These are phyloP conservation scores for Melanostoma scalare DNA, from an alignment of 2,888 invertebrate species.

Conservation along the genomic window DNA sequence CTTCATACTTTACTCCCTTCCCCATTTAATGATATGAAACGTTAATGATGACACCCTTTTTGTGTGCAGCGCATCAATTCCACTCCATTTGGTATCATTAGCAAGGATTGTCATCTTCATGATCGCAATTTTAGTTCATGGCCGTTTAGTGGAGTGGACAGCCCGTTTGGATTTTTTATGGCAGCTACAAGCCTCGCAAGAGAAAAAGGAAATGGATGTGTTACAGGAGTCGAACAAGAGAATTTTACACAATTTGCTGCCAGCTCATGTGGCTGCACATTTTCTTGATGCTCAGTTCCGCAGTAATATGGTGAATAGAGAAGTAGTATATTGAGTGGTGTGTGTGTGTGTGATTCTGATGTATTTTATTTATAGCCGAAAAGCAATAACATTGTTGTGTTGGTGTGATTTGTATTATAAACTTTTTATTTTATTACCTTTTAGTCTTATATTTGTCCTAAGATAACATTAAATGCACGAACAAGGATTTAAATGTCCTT, in stretches of 20 bases:
- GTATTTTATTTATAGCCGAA: conserved; percentile 44
- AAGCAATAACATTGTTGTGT: conserved; percentile 22
- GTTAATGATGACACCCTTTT: conserved; percentile 49
- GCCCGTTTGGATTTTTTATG: conserved; percentile 91
- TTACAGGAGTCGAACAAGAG: conserved; percentile 93
- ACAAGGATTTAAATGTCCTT: conserved; percentile 35
- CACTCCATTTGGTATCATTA: conserved; percentile 90
- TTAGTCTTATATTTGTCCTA: background rate
- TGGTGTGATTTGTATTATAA: conserved; percentile 36
- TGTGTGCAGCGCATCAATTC: conserved; percentile 85
- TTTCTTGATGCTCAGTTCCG: conserved; percentile 95
- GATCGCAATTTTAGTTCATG: conserved; percentile 92
- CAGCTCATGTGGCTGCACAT: conserved; percentile 95
- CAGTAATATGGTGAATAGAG: conserved; percentile 89
- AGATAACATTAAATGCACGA: conserved; percentile 15
- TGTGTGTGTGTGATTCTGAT: conserved; percentile 29
- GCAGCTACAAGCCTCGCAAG: conserved; percentile 94
- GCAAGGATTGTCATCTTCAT: conserved; percentile 92
- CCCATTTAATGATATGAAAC: conserved; percentile 27
- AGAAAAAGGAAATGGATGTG: conserved; percentile 96
- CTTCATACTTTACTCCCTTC: conserved; percentile 15
- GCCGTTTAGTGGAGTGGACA: conserved; percentile 93
- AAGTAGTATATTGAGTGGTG: conserved; percentile 46
- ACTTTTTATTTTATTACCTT: conserved; percentile 10
- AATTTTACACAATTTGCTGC: conserved; percentile 94